Evolutionary conservation across 1,140 invertebrate genomes (phyloP), one percentile per base, ranked within the genome.

Genomic region (Proales similis): DNA sequence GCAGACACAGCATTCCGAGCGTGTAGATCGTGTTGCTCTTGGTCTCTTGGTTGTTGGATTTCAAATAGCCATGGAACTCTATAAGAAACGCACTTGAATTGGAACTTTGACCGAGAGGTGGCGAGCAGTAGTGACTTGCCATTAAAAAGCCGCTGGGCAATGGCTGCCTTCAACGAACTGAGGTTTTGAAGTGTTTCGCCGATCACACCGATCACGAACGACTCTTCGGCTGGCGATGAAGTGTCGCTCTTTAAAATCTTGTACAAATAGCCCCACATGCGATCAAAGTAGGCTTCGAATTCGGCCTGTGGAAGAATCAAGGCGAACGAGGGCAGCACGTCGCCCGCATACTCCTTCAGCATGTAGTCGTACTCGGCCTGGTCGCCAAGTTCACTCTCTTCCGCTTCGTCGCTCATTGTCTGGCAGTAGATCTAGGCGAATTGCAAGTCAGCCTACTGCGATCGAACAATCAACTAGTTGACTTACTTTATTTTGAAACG

Each of bases 401-500:
- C 27, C 11, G 39, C 51, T 6, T 57, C 51, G 30, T 57, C 45
- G 38, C 45, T 57, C 17, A 57, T 29, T 42, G 45, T 57, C 29
- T 57, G 51, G n/a, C 51, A 57, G n/a, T 42, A 57, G 30, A 57
- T 42, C 32, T n/a, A n/a, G n/a, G n/a, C n/a, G n/a, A n/a, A n/a
- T n/a, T n/a, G n/a, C n/a, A n/a, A n/a, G n/a, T n/a, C n/a, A n/a
- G n/a, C n/a, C n/a, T n/a, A n/a, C n/a, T n/a, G n/a, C n/a, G n/a
- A n/a, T n/a, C n/a, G n/a, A n/a, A n/a, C n/a, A n/a, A n/a, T n/a
- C n/a, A n/a, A n/a, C n/a, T n/a, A n/a, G n/a, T n/a, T n/a, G n/a
- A n/a, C n/a, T n/a, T n/a, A n/a, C n/a, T n/a, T 57, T 57, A 26
- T 57, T 57, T 22, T 57, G 51, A 57, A 57, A 57, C 19, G 51